Conservation (phyloP, 2,113 vertebrate species). For the Pygoscelis adeliae region DNA sequence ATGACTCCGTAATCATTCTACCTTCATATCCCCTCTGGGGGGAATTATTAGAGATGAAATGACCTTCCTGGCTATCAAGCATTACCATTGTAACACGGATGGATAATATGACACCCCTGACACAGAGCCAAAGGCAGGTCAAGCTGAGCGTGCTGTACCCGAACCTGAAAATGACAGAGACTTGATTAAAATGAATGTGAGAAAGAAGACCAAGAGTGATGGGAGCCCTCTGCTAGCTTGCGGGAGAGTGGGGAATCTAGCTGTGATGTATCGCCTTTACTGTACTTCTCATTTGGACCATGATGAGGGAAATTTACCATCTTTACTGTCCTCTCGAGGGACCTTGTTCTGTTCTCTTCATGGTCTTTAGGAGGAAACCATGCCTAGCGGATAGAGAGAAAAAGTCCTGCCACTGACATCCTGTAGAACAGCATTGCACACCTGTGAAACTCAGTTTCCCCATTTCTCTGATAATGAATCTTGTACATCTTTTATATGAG, state of each 20-base stretch:
- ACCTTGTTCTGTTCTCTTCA: neutral
- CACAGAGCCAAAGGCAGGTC: constrained; percentile 52
- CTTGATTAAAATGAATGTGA: constrained; percentile 65
- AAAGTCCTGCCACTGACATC: neutral
- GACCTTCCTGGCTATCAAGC: constrained; percentile 53
- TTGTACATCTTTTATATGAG: neutral
- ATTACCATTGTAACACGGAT: constrained; percentile 6
- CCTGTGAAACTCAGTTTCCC: neutral
- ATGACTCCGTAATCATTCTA: constrained; percentile 55
- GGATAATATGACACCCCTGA: constrained; percentile 56
- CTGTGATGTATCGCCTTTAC: neutral
- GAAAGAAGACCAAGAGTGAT: constrained; percentile 39
- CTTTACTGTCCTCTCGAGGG: neutral
- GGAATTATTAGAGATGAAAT: constrained; percentile 54
- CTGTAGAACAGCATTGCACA: neutral
- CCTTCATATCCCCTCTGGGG: constrained; percentile 56
- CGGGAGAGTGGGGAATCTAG: neutral
- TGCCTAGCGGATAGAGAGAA: neutral
- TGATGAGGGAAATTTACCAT: constrained; percentile 20
- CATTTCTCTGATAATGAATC: neutral
- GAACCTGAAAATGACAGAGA: constrained; percentile 32
- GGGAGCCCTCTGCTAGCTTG: neutral
- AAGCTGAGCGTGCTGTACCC: constrained; percentile 10
- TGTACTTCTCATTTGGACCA: constrained; percentile 11
- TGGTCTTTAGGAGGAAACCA: neutral